Percentiles rank a stretch among this genome's conserved stretches.
Conservation (phyloP, 1,140 invertebrate genomes). For the Meloidogyne chitwoodi region DNA sequence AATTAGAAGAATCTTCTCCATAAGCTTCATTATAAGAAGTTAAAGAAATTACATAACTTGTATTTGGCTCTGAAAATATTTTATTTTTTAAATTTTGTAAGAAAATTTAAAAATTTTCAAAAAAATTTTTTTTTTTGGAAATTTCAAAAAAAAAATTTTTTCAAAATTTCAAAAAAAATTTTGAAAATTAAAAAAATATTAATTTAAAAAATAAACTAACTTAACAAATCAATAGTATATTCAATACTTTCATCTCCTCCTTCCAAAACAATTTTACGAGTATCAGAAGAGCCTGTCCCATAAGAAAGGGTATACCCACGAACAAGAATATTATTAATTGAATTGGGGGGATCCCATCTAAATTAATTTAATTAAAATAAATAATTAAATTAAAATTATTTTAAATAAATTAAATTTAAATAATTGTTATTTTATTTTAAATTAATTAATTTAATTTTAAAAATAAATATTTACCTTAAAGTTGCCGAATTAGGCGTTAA, state of each 20-base stretch:
- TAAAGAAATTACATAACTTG: slow-evolving; percentile 43
- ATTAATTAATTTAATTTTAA: no score
- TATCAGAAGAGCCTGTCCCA: slow-evolving; percentile 29
- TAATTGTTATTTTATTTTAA: no score
- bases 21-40: slow-evolving; percentile 49
- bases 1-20: slow-evolving; percentile 31
- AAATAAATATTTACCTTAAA: background rate
- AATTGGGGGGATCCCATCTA: slow-evolving; percentile 44
- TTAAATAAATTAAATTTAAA: no score
- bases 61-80: slow-evolving; percentile 41
- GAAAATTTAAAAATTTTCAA: no score
- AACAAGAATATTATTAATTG: slow-evolving; percentile 32
- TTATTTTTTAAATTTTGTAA: no score
- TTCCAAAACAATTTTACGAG: background rate
- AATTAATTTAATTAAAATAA: slow-evolving; percentile 2
- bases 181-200: background rate
- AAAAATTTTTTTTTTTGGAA: no score
- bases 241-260: slow-evolving; percentile 9
- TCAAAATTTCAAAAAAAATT: no score
- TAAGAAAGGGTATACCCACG: slow-evolving; percentile 48
- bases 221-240: background rate
- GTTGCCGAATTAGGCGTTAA: slow-evolving; percentile 9
- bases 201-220: background rate
- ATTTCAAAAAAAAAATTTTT: no score
- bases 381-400: no score